Percentiles rank a stretch among this genome's conserved stretches.
These are phyloP conservation scores for Zoanthus sociatus DNA, from an alignment of 92 coral and sea anemone species.

Conservation along the genomic window DNA sequence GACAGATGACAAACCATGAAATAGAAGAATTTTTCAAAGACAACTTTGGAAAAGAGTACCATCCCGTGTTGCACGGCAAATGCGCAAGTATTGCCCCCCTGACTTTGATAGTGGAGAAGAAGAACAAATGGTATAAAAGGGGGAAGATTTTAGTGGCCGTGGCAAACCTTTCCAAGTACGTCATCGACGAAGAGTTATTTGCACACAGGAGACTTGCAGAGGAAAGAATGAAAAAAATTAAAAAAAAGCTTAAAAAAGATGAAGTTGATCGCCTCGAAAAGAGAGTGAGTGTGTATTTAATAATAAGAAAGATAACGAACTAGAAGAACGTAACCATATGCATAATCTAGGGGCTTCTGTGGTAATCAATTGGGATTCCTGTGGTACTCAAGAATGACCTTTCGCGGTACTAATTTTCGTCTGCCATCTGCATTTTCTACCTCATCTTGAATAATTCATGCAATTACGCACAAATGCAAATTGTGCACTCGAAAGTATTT, in stretches of 20 bases:
- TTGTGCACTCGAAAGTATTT: too few species aligned
- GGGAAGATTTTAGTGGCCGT: conserved; percentile 13
- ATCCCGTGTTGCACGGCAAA: conserved; percentile 15
- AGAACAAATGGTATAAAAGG: conserved; percentile 30
- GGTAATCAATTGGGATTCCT: too few species aligned
- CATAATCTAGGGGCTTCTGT: too few species aligned
- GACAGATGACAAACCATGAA: conserved; percentile 23
- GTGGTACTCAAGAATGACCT: too few species aligned
- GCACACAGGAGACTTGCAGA: conserved; percentile 21
- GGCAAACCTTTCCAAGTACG: conserved; percentile 38
- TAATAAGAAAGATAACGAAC: not conserved
- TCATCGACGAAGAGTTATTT: not conserved
- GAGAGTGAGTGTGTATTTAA: not conserved
- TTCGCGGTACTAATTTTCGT: too few species aligned
- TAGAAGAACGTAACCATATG: too few species aligned
- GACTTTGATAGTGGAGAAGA: conserved; percentile 26
- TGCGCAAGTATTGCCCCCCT: conserved; percentile 41
- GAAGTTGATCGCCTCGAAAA: conserved; percentile 21
- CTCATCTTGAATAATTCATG: too few species aligned
- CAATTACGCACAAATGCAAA: too few species aligned
- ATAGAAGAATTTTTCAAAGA: conserved; percentile 32
- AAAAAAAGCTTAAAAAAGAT: conserved; percentile 16
- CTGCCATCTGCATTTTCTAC: too few species aligned
- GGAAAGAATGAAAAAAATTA: not conserved
- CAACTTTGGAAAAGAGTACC: conserved; percentile 45